Evolutionary conservation across 2,113 vertebrate species (phyloP).

Genomic region (Trogon melanurus): DNA sequence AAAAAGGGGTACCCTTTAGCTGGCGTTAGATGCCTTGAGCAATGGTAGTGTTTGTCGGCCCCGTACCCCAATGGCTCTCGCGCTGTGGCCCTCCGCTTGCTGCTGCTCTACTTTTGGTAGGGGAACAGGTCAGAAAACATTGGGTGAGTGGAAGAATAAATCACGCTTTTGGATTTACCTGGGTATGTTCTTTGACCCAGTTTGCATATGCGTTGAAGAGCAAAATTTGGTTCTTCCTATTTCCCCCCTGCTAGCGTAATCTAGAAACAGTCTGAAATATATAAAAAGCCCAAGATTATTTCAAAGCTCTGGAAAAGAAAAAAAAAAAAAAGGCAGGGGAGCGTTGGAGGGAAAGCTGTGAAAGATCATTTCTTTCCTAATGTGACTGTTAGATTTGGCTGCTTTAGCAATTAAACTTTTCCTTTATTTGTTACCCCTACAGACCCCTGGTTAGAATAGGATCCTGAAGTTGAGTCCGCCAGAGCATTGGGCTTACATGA

Average conservation of each 20-base stretch:
- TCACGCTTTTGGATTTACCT: neutral
- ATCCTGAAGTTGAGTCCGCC: conserved; percentile 73
- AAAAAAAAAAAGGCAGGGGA: neutral
- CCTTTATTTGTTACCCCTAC: conserved; percentile 67
- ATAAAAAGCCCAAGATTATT: conserved; percentile 23
- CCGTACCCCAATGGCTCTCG: accelerated
- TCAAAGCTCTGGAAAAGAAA: neutral
- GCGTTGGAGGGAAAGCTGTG: neutral
- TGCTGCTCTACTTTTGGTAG: neutral
- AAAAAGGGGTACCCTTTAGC: neutral
- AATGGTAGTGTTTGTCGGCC: neutral
- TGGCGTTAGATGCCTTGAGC: accelerated
- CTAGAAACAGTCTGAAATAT: neutral
- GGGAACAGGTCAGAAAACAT: neutral
- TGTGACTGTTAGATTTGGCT: conserved; percentile 20
- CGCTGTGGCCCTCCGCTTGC: neutral
- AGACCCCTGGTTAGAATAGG: conserved; percentile 67
- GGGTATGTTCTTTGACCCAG: neutral
- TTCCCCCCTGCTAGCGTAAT: neutral
- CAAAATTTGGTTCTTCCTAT: neutral
- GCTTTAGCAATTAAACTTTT: conserved; percentile 62
- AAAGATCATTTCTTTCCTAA: conserved; percentile 49
- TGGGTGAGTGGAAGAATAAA: neutral
- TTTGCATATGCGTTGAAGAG: accelerated
- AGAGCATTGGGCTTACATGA: conserved; percentile 77